A percentile compares a stretch with the other conserved stretches of the same genome.
These are phyloP conservation scores for Tragelaphus buxtoni DNA, from an alignment of 2,113 vertebrate species.

Conservation along the genomic window DNA sequence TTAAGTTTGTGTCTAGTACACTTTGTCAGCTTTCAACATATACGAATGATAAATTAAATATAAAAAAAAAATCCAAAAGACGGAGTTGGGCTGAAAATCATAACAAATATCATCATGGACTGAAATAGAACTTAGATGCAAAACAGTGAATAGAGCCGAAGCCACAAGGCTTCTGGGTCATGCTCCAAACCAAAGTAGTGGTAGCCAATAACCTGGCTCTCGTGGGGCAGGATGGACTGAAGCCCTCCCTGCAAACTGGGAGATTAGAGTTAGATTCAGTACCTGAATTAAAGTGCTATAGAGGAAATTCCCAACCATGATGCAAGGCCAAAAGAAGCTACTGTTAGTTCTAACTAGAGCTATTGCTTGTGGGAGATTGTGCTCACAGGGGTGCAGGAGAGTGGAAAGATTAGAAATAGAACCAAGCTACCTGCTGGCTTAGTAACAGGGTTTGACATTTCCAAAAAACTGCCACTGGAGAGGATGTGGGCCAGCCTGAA, in stretches of 20 bases:
- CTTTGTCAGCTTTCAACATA: constrained; percentile 31
- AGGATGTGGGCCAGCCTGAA: neutral
- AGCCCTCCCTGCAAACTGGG: neutral
- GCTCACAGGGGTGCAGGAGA: neutral
- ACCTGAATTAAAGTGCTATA: neutral
- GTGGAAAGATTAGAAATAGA: neutral
- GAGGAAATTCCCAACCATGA: neutral
- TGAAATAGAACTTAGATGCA: constrained; percentile 39
- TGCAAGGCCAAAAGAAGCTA: neutral
- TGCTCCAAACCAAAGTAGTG: neutral
- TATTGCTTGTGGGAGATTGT: neutral
- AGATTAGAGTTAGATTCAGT: neutral
- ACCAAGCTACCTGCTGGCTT: neutral
- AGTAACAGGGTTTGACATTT: neutral
- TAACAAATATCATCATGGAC: neutral
- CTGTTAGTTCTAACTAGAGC: neutral
- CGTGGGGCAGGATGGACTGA: neutral
- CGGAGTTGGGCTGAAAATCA: neutral
- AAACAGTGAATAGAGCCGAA: constrained; percentile 18
- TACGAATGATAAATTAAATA: neutral
- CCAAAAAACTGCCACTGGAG: neutral
- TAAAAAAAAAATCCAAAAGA: constrained; percentile 31
- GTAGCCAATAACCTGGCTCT: neutral
- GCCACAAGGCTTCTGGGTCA: neutral
- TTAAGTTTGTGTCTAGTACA: neutral